These are phyloP conservation scores for Stenolophus ochropezus DNA, from an alignment of 2,888 invertebrate species.

Conservation along the genomic window DNA sequence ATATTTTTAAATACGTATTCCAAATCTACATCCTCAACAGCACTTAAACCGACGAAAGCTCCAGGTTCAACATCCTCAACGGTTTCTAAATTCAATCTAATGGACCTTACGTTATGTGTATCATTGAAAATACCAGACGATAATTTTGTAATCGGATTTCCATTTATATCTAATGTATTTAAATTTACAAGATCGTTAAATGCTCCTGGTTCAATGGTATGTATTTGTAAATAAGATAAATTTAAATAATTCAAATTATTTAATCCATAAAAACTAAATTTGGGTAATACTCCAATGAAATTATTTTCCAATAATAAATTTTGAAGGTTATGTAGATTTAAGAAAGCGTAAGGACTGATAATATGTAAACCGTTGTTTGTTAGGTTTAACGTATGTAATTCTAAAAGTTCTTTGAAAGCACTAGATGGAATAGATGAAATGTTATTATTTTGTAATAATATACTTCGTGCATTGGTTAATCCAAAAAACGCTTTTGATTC, in stretches of 20 bases:
- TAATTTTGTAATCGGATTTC: neutral
- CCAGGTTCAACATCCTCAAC: neutral
- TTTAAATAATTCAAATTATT: neutral
- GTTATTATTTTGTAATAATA: constrained; percentile 7
- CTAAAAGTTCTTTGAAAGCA: neutral
- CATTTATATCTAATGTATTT: neutral
- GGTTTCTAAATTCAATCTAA: neutral
- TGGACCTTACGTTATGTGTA: neutral
- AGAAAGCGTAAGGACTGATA: neutral
- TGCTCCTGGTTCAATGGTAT: constrained; percentile 28
- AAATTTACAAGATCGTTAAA: constrained; percentile 23
- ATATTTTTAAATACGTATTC: neutral
- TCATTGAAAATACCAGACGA: neutral
- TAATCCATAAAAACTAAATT: neutral
- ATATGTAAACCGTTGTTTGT: neutral
- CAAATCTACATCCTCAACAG: neutral
- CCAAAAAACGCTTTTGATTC: constrained; percentile 5
- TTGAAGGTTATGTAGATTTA: neutral
- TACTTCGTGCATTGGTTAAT: neutral
- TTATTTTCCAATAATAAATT: neutral
- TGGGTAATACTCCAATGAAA: neutral
- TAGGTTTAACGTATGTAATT: neutral
- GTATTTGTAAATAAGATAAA: constrained; percentile 1
- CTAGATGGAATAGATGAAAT: neutral
- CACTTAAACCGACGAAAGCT: neutral